Evolutionary conservation across 2,888 invertebrate genomes (phyloP).

Genomic region (Himalopsyche kuldschensis): DNA sequence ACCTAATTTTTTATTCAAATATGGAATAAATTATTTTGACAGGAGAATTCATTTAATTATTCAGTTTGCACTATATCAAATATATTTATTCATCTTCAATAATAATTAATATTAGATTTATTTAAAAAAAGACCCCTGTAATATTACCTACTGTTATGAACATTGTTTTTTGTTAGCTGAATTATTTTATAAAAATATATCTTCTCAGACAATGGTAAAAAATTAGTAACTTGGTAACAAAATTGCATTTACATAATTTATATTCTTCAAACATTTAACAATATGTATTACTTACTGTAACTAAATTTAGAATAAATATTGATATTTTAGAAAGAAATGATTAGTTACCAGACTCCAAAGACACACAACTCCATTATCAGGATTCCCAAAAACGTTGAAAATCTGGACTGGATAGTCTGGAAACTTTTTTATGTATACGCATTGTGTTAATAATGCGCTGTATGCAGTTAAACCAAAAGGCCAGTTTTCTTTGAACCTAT

Average conservation of each 20-base stretch:
- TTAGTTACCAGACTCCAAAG: background rate
- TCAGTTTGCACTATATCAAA: background rate
- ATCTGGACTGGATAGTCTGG: slow-evolving; percentile 18
- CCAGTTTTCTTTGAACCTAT: background rate
- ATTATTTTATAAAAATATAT: too few relatives aligned
- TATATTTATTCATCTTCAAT: background rate
- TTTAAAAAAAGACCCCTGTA: too few relatives aligned
- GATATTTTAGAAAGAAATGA: background rate
- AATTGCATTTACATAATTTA: too few relatives aligned
- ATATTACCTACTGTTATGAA: too few relatives aligned
- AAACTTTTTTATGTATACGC: background rate
- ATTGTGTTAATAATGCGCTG: slow-evolving; percentile 5
- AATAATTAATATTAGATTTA: too few relatives aligned
- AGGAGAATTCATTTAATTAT: too few relatives aligned
- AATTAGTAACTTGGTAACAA: too few relatives aligned
- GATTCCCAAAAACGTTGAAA: slow-evolving; percentile 6
- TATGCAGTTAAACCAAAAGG: slow-evolving; percentile 5
- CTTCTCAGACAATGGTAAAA: too few relatives aligned
- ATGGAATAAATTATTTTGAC: background rate
- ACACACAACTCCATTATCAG: slow-evolving; percentile 16
- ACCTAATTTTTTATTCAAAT: background rate
- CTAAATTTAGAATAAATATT: background rate
- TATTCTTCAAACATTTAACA: too few relatives aligned
- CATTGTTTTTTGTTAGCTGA: too few relatives aligned
- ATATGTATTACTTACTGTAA: too few relatives aligned